Evolutionary conservation across 1,140 invertebrate genomes (phyloP), one percentile per base, ranked within the genome.

Genomic region (Ectropis grisescens): DNA sequence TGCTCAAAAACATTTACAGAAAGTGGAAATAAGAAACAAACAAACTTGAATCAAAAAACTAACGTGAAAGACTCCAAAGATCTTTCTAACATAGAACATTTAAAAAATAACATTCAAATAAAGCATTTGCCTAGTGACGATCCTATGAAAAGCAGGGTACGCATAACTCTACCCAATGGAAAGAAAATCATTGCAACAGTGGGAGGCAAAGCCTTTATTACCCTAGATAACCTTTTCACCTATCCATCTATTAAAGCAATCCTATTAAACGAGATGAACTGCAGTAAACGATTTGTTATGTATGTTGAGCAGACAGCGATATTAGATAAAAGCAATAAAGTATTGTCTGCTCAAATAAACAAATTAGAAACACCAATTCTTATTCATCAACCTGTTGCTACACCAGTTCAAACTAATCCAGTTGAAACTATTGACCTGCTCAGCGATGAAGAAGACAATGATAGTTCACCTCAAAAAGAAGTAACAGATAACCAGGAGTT

Each of bases 381-480:
- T 26, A 26, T n/a, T 26, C 4, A n/a, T 6, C 4, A 7, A 10
- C n/a, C n/a, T n/a, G 2, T n/a, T n/a, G n/a, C 36, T n/a, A 34
- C 33, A 5, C 16, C 12, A 25, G 33, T 54, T 10, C 35, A 50
- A 13, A 19, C 29, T 14, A 11, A 46, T 29, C 16, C 9, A 6
- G 30, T 51, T 29, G 75, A 76, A 38, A 68, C 62, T 11, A 59
- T 80, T 26, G 49, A 68, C 41, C 59, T 81, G 33, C 47, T 75
- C 13, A 76, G 69, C 44, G 76, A 81, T 14, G 72, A 75, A 23
- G 76, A 81, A 33, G 53, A 67, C 29, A 51, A 60, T 22, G 34
- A 26, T n/a, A n/a, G n/a, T 27, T 15, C 14, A 26, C 34, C 26
- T 11, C 22, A 50, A 15, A n/a, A n/a, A n/a, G n/a, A n/a, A n/a